These are phyloP conservation scores for Loris lydekkerianus DNA, from an alignment of 2,797 vertebrate genomes.

Conservation along the genomic window DNA sequence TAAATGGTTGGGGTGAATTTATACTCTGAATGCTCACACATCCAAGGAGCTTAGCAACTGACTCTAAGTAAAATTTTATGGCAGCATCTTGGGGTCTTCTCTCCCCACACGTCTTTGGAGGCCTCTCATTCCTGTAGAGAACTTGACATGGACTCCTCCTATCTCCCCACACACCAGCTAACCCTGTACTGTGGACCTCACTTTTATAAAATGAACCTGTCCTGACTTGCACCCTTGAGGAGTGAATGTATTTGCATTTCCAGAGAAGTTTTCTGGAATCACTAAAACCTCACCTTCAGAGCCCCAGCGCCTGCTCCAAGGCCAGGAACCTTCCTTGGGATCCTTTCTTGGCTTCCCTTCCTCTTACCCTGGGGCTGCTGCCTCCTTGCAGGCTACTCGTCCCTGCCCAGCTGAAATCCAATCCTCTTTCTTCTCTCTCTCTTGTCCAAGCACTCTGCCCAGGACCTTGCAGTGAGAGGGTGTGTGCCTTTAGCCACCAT, in stretches of 20 bases:
- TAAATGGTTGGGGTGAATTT: background rate
- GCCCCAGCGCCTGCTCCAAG: background rate
- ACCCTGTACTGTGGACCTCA: too few relatives aligned
- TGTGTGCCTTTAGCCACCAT: background rate
- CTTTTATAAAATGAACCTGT: constrained; percentile 5
- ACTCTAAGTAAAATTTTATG: background rate
- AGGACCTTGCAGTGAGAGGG: background rate
- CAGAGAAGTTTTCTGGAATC: constrained; percentile 38
- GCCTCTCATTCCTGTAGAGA: background rate
- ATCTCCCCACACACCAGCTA: background rate
- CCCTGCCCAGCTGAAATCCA: background rate
- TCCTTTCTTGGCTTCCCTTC: background rate
- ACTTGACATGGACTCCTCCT: background rate
- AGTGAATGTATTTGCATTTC: constrained; percentile 42
- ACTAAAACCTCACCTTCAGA: constrained; percentile 21
- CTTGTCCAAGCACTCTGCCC: background rate
- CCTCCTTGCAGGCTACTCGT: background rate
- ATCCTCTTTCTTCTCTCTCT: background rate
- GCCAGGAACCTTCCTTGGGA: background rate
- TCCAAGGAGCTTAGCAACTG: background rate
- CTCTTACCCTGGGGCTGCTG: background rate
- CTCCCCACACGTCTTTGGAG: background rate
- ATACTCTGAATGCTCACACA: background rate
- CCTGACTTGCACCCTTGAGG: background rate
- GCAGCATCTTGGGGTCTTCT: background rate